Evolutionary conservation across 2,888 invertebrate genomes (phyloP).

Genomic region (Leucania comma): DNA sequence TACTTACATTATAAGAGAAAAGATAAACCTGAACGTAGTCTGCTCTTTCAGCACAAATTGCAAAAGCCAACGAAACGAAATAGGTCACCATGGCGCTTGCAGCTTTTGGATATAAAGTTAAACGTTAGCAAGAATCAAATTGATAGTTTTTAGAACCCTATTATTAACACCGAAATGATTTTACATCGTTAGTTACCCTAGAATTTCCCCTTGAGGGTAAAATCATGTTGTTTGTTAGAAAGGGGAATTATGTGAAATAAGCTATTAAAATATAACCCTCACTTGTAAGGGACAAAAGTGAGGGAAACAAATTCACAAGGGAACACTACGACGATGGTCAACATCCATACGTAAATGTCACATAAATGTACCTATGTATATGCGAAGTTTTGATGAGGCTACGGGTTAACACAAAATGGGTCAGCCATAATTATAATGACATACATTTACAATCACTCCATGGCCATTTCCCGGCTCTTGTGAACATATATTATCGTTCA

Average conservation of each 20-base stretch:
- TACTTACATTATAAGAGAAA: constrained; percentile 26
- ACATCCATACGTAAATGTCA: constrained; percentile 33
- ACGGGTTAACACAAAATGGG: constrained; percentile 41
- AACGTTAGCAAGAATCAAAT: constrained; percentile 30
- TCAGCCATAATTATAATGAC: constrained; percentile 34
- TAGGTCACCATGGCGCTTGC: constrained; percentile 47
- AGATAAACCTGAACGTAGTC: constrained; percentile 37
- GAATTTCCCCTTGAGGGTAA: not conserved
- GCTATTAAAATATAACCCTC: constrained; percentile 29
- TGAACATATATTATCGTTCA: not conserved
- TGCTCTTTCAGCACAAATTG: constrained; percentile 52
- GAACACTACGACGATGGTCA: constrained; percentile 21
- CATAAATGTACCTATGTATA: constrained; percentile 41
- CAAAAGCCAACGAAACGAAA: constrained; percentile 56
- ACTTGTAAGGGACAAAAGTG: not conserved
- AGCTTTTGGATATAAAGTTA: constrained; percentile 25
- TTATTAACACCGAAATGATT: not conserved
- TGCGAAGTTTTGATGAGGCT: constrained; percentile 50
- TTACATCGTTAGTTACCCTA: not conserved
- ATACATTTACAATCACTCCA: constrained; percentile 35
- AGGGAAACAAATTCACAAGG: constrained; percentile 13
- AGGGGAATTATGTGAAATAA: constrained; percentile 1
- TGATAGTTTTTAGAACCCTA: constrained; percentile 14
- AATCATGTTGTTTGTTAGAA: constrained; percentile 15
- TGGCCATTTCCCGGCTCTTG: not conserved